Evolutionary conservation across 2,888 invertebrate genomes (phyloP), one percentile per base, ranked within the genome.

Genomic region (Punctoribates punctum): DNA sequence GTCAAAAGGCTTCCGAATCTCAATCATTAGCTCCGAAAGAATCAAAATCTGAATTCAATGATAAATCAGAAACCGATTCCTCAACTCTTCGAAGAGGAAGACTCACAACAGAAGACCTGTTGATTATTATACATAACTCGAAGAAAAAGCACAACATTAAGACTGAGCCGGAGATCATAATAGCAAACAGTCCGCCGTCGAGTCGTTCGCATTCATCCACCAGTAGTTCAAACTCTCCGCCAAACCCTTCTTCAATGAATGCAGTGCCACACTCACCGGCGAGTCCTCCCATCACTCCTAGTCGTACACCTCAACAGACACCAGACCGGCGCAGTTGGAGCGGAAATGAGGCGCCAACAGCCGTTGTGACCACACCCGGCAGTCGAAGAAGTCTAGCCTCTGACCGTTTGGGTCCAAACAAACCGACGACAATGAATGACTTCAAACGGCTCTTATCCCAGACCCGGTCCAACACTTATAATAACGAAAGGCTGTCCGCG

Each of bases 401-500:
- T n/a, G 82, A 82, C 65, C 79, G 82, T 11, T 70, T 81, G 42
- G 81, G 82, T 17, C 81, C 81, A 20, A 75, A 77, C 23, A 88
- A 89, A 77, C 90, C 91, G 82, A 93, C 92, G 0, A 92, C 91
- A 1, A 87, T 93, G 78, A 86, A 91, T 82, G 93, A 93, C 84
- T 94, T 94, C 83, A 94, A 94, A 83, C 89, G 90, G 81, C 85
- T 93, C 9, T 74, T 82, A 17, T 77, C 81, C 0, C 80, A 81
- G 29, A 77, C 81, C 9, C 78, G 81, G 13, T 48, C 48, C 23
- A 72, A 48, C 25, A 48, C 11, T 13, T 46, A 23, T n/a, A 70
- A 70, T 29, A 57, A 51, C 27, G 72, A 51, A 0, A 23, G 75
- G 15, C 8, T 65, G 46, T 74, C 77, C 11, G 77, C 77, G 1